Percentiles rank a stretch among this genome's conserved stretches.
phyloP scores from a whole-genome alignment of 2,888 invertebrate genomes.

The Drosophila phalerata region DNA sequence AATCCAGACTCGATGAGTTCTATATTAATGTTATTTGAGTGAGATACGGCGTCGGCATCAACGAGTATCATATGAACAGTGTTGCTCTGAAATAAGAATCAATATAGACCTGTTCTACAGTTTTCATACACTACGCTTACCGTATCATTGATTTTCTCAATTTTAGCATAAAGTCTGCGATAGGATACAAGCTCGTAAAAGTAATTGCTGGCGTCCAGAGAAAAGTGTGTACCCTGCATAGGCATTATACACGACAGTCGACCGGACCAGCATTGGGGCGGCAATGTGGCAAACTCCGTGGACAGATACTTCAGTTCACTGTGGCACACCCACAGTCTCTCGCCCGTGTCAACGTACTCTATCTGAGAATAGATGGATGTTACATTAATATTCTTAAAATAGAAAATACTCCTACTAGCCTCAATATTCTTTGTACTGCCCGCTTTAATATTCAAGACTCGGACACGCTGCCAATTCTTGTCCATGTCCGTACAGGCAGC shows the following conservation, averaged over 20 bases:
- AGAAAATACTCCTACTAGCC: constrained; percentile 48
- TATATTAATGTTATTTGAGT: constrained; percentile 40
- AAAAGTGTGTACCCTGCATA: constrained; percentile 65
- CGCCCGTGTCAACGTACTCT: constrained; percentile 81
- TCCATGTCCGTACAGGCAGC: constrained; percentile 60
- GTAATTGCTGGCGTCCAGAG: constrained; percentile 63
- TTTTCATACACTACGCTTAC: constrained; percentile 35
- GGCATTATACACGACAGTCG: constrained; percentile 77
- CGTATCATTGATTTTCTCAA: constrained; percentile 70
- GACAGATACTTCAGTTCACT: constrained; percentile 72
- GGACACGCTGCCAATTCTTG: constrained; percentile 79
- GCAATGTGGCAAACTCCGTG: constrained; percentile 70
- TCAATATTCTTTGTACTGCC: constrained; percentile 61
- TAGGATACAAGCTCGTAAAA: constrained; percentile 71
- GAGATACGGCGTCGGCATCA: constrained; percentile 48
- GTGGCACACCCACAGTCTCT: constrained; percentile 66
- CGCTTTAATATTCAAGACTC: constrained; percentile 58
- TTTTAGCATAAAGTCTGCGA: constrained; percentile 71
- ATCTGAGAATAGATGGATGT: constrained; percentile 53
- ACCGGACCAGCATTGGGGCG: constrained; percentile 76
- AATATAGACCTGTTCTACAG: neutral
- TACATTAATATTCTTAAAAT: neutral
- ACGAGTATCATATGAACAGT: constrained; percentile 73
- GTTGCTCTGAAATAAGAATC: constrained; percentile 60
- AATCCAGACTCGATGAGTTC: constrained; percentile 45